A percentile compares a stretch with the other conserved stretches of the same genome.
phyloP scores from a whole-genome alignment of 2,888 invertebrate genomes.

The Drosophila algonquin region DNA sequence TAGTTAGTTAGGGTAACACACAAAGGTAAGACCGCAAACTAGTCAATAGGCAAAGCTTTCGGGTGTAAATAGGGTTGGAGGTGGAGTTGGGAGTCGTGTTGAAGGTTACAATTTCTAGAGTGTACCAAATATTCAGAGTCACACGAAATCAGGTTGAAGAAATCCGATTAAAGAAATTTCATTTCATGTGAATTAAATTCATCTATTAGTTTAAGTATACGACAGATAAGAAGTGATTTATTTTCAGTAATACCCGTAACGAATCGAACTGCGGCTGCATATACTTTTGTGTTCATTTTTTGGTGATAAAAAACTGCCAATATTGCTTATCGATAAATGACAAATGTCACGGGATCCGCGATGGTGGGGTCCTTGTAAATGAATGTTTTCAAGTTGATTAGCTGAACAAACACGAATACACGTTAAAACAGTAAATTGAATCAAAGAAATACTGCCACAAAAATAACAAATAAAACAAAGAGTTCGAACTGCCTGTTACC shows the following conservation, averaged over 20 bases:
- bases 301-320: neutral
- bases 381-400: conserved; percentile 18
- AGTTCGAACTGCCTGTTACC: conserved; percentile 31
- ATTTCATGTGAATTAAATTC: neutral
- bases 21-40: conserved; percentile 30
- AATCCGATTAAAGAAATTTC: neutral
- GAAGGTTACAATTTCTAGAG: neutral
- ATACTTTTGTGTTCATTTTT: conserved; percentile 12
- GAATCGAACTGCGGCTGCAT: too few species aligned
- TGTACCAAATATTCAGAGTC: neutral
- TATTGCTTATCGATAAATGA: neutral
- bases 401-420: conserved; percentile 33
- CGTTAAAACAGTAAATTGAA: conserved; percentile 29
- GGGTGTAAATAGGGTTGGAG: conserved; percentile 20
- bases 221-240: neutral
- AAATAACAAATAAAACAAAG: conserved; percentile 6
- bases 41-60: conserved; percentile 23
- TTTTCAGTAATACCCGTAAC: neutral
- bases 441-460: conserved; percentile 4
- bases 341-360: neutral
- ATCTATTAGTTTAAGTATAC: neutral
- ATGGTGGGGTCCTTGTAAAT: conserved; percentile 11
- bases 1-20: conserved; percentile 65
- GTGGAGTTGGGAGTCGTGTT: neutral
- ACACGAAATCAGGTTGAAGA: neutral